Percentiles rank a stretch among this genome's conserved stretches.
Conservation (phyloP, 2,797 vertebrate species). For the Mastacembelus armatus region DNA sequence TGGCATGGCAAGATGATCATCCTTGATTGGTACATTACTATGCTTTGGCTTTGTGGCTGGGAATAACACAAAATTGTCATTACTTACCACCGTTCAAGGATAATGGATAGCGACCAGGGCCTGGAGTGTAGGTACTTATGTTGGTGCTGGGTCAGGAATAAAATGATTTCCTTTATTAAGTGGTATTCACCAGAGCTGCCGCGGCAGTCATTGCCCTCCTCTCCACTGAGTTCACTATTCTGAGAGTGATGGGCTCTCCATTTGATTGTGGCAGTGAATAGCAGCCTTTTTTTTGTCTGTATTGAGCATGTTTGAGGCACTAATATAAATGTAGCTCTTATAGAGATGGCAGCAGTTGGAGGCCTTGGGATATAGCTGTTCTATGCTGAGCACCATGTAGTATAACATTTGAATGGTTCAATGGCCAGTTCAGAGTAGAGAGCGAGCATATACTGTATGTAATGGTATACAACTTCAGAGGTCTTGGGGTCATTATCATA, state of each 20-base stretch:
- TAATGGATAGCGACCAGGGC: conserved; percentile 72
- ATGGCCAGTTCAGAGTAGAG: conserved; percentile 1
- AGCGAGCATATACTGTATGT: conserved; percentile 7
- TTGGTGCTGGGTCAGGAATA: conserved; percentile 62
- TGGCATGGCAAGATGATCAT: conserved; percentile 68
- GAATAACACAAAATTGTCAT: conserved; percentile 71
- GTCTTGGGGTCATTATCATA: conserved; percentile 46
- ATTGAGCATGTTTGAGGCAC: conserved; percentile 46
- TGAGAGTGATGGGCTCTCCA: conserved; percentile 65
- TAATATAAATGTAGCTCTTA: conserved; percentile 56
- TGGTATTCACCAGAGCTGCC: conserved; percentile 60
- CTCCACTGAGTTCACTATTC: conserved; percentile 55
- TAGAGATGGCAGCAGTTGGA: conserved; percentile 31
- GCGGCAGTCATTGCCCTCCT: conserved; percentile 51
- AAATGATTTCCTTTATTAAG: conserved; percentile 81
- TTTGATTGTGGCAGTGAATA: conserved; percentile 59
- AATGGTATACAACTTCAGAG: conserved; percentile 13
- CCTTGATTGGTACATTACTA: conserved; percentile 47
- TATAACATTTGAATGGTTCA: conserved; percentile 30
- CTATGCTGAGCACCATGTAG: conserved; percentile 32
- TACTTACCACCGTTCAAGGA: conserved; percentile 74
- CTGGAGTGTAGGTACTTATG: conserved; percentile 71
- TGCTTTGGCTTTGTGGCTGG: conserved; percentile 34
- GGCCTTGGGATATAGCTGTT: conserved; percentile 54
- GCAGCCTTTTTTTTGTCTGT: conserved; percentile 34